A percentile compares a stretch with the other conserved stretches of the same genome.
Evolutionary conservation across 2,113 vertebrate species (phyloP).

Genomic region (Periophthalmus modestus): DNA sequence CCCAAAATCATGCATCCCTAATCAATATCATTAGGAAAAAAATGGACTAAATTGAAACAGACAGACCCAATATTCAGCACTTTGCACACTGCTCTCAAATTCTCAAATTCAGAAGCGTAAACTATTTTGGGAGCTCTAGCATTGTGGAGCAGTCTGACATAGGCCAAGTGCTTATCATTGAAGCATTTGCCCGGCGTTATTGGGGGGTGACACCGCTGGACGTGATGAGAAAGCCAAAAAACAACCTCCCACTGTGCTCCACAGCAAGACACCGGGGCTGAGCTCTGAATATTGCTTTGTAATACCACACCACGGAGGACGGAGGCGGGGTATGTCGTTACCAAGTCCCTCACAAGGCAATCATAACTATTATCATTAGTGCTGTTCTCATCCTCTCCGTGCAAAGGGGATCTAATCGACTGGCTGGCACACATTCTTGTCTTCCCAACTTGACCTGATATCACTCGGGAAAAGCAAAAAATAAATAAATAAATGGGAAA

Average conservation of each 20-base stretch:
- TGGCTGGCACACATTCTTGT: conserved; percentile 48
- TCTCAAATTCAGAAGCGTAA: background rate
- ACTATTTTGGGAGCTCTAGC: conserved; percentile 15
- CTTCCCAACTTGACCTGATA: conserved; percentile 67
- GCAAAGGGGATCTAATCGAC: conserved; percentile 49
- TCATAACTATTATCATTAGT: conserved; percentile 62
- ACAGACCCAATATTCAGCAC: background rate
- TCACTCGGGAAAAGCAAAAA: conserved; percentile 55
- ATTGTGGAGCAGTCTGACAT: conserved; percentile 50
- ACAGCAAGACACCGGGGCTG: conserved; percentile 35
- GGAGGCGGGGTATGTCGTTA: conserved; percentile 36
- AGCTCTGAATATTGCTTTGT: conserved; percentile 53
- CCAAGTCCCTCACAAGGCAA: conserved; percentile 48
- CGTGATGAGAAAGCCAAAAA: conserved; percentile 67
- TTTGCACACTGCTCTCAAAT: background rate
- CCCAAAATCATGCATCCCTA: background rate
- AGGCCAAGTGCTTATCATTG: conserved; percentile 68
- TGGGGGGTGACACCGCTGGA: conserved; percentile 60
- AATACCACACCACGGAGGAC: conserved; percentile 37
- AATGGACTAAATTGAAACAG: background rate
- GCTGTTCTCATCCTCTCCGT: conserved; percentile 41
- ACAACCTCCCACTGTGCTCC: conserved; percentile 49
- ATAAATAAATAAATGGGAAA: conserved; percentile 53
- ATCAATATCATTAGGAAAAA: background rate
- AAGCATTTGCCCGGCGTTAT: conserved; percentile 67